Conservation (phyloP, 2,797 vertebrate genomes). For the Protosalanx chinensis region DNA sequence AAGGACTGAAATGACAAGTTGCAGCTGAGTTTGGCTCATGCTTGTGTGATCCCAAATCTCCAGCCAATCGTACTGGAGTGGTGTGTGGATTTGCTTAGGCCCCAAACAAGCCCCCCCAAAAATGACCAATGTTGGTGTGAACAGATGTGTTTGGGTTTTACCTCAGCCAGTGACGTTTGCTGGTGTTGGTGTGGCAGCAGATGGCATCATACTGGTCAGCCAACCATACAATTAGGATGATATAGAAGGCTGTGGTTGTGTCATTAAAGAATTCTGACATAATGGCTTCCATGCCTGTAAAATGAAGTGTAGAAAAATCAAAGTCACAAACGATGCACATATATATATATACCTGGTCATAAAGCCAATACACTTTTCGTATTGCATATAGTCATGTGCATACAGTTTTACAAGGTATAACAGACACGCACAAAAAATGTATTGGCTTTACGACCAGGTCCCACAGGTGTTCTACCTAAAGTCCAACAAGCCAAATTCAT, state of each 20-base stretch:
- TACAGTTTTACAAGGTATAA: neutral
- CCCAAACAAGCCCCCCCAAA: neutral
- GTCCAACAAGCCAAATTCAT: no score
- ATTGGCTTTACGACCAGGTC: neutral
- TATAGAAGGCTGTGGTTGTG: conserved; percentile 96
- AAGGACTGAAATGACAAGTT: neutral
- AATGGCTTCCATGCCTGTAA: conserved; percentile 94
- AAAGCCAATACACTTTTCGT: no score
- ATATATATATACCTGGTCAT: no score
- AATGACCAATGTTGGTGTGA: neutral
- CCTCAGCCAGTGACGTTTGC: conserved; percentile 97
- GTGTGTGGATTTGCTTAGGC: neutral
- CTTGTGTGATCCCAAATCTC: neutral
- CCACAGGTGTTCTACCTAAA: neutral
- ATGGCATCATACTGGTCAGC: conserved; percentile 96
- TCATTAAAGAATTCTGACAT: conserved; percentile 99
- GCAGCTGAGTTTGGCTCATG: no score
- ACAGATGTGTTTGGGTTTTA: conserved; percentile 41
- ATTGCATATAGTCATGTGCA: no score
- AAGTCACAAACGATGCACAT: neutral
- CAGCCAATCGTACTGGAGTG: neutral
- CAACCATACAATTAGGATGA: conserved; percentile 97
- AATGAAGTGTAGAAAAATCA: neutral
- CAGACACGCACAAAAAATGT: neutral
- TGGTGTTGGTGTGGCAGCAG: conserved; percentile 96